Evolutionary conservation across 1,140 invertebrate species (phyloP).

Genomic region (Lithobius niger): DNA sequence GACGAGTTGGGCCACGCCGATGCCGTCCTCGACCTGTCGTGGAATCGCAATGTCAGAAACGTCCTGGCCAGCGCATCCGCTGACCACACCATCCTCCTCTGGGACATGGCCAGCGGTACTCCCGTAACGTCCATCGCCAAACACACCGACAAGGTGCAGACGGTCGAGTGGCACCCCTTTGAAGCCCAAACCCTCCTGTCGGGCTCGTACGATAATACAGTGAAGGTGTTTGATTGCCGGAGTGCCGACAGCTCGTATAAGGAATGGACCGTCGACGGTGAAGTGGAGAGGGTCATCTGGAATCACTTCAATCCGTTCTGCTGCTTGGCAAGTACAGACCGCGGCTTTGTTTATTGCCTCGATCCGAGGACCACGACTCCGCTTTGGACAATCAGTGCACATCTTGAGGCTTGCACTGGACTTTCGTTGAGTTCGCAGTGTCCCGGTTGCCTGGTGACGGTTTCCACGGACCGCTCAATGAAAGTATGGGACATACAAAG

Average conservation of each 20-base stretch:
- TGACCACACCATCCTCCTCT: constrained; percentile 73
- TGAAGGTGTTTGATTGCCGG: constrained; percentile 51
- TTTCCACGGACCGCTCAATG: constrained; percentile 52
- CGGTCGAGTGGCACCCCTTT: constrained; percentile 71
- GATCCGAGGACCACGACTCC: constrained; percentile 34
- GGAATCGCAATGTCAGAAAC: constrained; percentile 74
- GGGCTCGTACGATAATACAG: constrained; percentile 52
- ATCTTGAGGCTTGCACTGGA: constrained; percentile 66
- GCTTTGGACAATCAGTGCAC: constrained; percentile 62
- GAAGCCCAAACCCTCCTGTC: constrained; percentile 66
- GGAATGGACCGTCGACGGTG: constrained; percentile 55
- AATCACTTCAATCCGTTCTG: constrained; percentile 54
- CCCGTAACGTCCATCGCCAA: constrained; percentile 55
- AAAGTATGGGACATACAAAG: constrained; percentile 60
- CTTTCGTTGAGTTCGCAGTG: constrained; percentile 45
- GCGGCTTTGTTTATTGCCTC: constrained; percentile 49
- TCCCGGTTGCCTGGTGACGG: constrained; percentile 53
- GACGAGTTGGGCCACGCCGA: constrained; percentile 56
- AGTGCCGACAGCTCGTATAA: constrained; percentile 41
- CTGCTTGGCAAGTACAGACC: constrained; percentile 62
- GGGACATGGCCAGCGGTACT: constrained; percentile 72
- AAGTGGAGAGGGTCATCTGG: constrained; percentile 83
- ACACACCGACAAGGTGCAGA: constrained; percentile 63
- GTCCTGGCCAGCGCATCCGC: constrained; percentile 83
- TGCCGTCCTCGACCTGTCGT: constrained; percentile 79